phyloP scores from a whole-genome alignment of 2,113 vertebrate species.

The Pelusios castaneus region DNA sequence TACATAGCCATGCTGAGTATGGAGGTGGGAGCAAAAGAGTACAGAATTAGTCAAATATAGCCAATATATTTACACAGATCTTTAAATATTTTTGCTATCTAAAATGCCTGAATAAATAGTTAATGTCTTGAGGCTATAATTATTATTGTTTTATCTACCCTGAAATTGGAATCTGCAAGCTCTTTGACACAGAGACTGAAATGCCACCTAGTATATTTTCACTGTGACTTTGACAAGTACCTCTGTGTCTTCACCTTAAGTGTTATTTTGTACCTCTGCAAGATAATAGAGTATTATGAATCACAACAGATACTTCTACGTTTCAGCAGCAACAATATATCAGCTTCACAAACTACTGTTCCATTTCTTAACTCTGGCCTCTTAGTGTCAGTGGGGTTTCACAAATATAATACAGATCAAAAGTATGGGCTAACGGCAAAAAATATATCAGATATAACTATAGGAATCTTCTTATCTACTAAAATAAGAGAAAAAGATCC shows the following conservation, averaged over 20 bases:
- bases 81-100: background rate
- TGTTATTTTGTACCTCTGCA: background rate
- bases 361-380: background rate
- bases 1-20: background rate
- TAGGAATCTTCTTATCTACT: background rate
- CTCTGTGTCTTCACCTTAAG: background rate
- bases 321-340: background rate
- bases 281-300: background rate
- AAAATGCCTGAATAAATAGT: background rate
- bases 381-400: background rate
- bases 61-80: background rate
- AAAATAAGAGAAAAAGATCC: background rate
- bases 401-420: background rate
- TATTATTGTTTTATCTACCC: background rate
- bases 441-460: background rate
- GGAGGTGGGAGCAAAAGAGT: background rate
- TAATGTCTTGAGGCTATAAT: background rate
- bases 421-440: background rate
- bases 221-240: background rate
- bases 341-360: background rate
- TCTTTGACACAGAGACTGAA: background rate
- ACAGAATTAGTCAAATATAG: background rate
- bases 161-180: background rate
- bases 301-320: background rate
- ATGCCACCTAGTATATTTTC: background rate